These are phyloP conservation scores for Callithrix jacchus DNA, from an alignment of 2,113 vertebrate genomes.

Conservation along the genomic window DNA sequence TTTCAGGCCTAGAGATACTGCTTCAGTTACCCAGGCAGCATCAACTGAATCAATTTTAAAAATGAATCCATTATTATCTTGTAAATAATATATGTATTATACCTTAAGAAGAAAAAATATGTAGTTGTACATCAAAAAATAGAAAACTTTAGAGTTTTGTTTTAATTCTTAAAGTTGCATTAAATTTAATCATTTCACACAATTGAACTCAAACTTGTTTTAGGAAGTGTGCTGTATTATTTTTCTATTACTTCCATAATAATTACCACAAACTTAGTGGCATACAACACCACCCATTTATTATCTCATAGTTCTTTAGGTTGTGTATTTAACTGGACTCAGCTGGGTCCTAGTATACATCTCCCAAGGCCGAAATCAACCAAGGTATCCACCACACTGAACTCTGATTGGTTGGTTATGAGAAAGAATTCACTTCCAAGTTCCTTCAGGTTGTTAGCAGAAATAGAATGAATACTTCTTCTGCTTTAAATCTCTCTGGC, in stretches of 20 bases:
- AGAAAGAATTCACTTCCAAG: background rate
- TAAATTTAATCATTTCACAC: background rate
- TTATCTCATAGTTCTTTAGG: background rate
- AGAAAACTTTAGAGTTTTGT: background rate
- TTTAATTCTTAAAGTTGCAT: background rate
- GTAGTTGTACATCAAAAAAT: background rate
- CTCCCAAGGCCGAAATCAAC: background rate
- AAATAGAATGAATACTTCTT: background rate
- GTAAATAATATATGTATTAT: background rate
- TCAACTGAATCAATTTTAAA: background rate
- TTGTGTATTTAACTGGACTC: background rate
- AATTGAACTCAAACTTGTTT: background rate
- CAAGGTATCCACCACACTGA: background rate
- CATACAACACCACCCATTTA: background rate
- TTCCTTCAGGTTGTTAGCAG: background rate
- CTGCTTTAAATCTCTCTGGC: background rate
- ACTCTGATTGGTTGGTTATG: background rate
- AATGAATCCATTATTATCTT: constrained; percentile 20
- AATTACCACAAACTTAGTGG: background rate
- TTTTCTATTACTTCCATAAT: background rate
- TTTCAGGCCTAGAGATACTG: background rate
- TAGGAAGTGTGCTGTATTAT: background rate
- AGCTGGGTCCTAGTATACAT: background rate
- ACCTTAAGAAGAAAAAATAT: background rate
- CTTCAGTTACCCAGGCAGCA: constrained; percentile 37